Base-by-base conservation (phyloP, 2,888 invertebrate genomes). In the Leptura quadrifasciata region DNA sequence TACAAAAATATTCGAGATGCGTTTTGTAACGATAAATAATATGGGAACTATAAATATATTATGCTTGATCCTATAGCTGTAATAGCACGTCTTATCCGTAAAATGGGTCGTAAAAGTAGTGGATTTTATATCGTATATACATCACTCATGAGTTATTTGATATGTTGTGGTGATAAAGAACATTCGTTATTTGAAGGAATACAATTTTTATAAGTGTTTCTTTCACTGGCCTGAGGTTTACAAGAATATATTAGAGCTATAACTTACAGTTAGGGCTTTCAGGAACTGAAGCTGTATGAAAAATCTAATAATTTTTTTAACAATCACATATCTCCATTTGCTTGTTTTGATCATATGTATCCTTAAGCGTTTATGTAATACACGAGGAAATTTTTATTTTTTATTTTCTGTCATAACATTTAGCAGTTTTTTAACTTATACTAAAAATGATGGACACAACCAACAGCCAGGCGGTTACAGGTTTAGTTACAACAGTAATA, bases 121-220 rank as follows among this genome's bases (percentile, higher is more conserved):
- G 47, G 47, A 47, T 47, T 47, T 47, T 47, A 15, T 47, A 47
- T 47, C 47, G 15, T 47, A 47, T 47, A 47, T 47, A 47, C 47
- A 47, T 47, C 47, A 47, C 47, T 15, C 15, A 15, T 2, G 47
- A 47, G 47, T 47, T 47, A 47, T 47, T 47, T 47, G 47, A 47
- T 47, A 47, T 47, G n/a, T 47, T 47, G 47, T 47, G 15, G 47
- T 2, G 47, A 47, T 47, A 47, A 47, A 47, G 17, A 47, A 15
- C 47, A 47, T 47, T 47, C n/a, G 47, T 5, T 47, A 47, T 47
- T n/a, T 2, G 47, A 47, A 47, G 15, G 15, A 47, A 47, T 47
- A n/a, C 47, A 47, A 47, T 47, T 47, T 17, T 47, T n/a, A 47
- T 47, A 47, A 47, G 47, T n/a, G 47, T 47, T 47, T 15, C n/a